phyloP scores from a whole-genome alignment of 2,113 vertebrate species.

The Arothron firmamentum region DNA sequence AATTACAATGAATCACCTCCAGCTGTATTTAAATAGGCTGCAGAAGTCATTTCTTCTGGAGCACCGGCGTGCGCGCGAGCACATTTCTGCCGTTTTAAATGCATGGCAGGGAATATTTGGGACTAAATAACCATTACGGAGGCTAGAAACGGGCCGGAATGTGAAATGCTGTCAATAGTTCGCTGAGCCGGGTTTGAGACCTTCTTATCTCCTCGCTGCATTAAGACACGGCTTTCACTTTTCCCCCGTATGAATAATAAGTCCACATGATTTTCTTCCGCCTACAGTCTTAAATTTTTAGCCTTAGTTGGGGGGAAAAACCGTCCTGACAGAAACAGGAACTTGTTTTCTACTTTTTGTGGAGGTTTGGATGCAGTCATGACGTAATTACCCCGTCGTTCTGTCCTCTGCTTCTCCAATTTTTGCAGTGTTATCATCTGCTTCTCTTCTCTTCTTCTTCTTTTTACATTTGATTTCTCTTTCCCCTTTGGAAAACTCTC shows the following conservation, averaged over 20 bases:
- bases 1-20: constrained; percentile 51
- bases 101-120: constrained; percentile 48
- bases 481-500: constrained; percentile 1
- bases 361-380: constrained; percentile 26
- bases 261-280: constrained; percentile 44
- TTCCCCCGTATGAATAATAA: constrained; percentile 56
- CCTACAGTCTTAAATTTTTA: constrained; percentile 32
- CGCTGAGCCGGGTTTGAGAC: constrained; percentile 47
- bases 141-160: constrained; percentile 55
- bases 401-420: constrained; percentile 10
- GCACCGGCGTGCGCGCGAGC: background rate
- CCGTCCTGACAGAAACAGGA: constrained; percentile 38
- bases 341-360: constrained; percentile 29
- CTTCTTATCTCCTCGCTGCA: constrained; percentile 61
- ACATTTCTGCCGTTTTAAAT: constrained; percentile 13
- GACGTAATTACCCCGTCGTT: constrained; percentile 25
- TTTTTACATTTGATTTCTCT: constrained; percentile 10
- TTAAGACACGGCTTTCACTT: constrained; percentile 58
- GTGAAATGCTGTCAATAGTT: constrained; percentile 49
- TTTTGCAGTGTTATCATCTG: constrained; percentile 9
- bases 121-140: constrained; percentile 63
- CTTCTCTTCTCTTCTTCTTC: constrained; percentile 8
- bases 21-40: constrained; percentile 63
- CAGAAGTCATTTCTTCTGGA: constrained; percentile 46
- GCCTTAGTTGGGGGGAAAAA: constrained; percentile 15